These are phyloP conservation scores for Benitochromis conjunctus DNA, from an alignment of 2,113 vertebrate species.

Conservation along the genomic window DNA sequence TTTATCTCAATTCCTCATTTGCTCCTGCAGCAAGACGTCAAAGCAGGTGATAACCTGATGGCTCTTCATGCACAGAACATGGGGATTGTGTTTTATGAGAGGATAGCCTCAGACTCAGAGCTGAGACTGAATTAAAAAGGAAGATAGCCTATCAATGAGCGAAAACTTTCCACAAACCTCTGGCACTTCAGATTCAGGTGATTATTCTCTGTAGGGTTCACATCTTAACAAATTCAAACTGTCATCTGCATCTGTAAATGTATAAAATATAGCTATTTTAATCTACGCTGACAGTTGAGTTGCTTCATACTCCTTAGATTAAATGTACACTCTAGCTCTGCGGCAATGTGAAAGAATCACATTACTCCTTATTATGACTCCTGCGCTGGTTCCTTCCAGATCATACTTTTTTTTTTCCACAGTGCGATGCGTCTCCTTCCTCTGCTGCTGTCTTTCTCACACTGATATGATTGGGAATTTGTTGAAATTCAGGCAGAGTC, in stretches of 20 bases:
- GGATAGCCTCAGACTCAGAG: background rate
- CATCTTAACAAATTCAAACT: background rate
- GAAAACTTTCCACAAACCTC: background rate
- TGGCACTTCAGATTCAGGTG: background rate
- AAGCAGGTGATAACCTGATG: background rate
- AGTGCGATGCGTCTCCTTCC: background rate
- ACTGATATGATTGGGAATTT: background rate
- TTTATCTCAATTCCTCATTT: background rate
- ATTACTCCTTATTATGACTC: background rate
- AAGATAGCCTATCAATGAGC: background rate
- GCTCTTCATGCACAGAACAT: background rate
- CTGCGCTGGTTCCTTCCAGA: background rate
- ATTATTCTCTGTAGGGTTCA: background rate
- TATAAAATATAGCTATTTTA: background rate
- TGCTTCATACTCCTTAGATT: background rate
- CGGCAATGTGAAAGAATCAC: background rate
- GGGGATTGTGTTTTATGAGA: background rate
- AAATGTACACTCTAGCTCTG: background rate
- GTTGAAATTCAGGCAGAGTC: conserved; percentile 2
- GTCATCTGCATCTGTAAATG: background rate
- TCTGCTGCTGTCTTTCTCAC: background rate
- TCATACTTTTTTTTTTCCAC: background rate
- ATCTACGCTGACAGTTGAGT: background rate
- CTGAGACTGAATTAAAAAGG: background rate
- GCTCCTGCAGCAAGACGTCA: background rate